Percentiles rank a stretch among this genome's conserved stretches.
phyloP scores from a whole-genome alignment of 2,113 vertebrate species.

The Murina feae region DNA sequence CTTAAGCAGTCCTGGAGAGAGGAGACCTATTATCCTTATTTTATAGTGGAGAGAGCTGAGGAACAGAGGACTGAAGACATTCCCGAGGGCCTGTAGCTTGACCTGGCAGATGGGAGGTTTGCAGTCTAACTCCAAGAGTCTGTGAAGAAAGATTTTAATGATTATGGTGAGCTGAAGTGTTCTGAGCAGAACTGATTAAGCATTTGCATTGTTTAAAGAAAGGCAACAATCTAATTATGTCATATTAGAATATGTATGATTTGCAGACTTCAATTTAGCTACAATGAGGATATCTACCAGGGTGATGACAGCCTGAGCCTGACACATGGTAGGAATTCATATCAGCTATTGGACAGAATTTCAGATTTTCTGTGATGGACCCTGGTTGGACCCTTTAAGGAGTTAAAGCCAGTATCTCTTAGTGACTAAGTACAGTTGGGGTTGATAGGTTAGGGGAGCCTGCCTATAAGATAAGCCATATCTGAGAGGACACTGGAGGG shows the following conservation, averaged over 20 bases:
- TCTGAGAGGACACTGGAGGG: neutral
- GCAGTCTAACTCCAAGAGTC: neutral
- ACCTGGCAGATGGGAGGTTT: neutral
- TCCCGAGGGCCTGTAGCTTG: neutral
- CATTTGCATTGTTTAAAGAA: neutral
- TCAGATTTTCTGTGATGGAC: neutral
- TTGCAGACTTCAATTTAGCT: neutral
- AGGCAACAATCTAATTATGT: neutral
- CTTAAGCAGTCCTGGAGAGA: neutral
- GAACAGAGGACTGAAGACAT: neutral
- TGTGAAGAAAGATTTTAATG: neutral
- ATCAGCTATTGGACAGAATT: neutral
- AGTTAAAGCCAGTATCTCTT: neutral
- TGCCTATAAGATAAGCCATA: neutral
- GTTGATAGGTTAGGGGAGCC: neutral
- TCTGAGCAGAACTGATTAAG: neutral
- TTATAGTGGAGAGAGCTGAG: neutral
- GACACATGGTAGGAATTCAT: neutral
- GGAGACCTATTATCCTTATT: neutral
- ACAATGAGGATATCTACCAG: neutral
- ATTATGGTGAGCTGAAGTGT: too few species aligned
- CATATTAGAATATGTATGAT: neutral
- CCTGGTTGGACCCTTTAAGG: neutral
- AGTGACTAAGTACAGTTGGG: neutral
- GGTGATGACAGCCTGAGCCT: neutral